Base-by-base conservation (phyloP, 2,113 vertebrate genomes). In the Brachyistius frenatus region DNA sequence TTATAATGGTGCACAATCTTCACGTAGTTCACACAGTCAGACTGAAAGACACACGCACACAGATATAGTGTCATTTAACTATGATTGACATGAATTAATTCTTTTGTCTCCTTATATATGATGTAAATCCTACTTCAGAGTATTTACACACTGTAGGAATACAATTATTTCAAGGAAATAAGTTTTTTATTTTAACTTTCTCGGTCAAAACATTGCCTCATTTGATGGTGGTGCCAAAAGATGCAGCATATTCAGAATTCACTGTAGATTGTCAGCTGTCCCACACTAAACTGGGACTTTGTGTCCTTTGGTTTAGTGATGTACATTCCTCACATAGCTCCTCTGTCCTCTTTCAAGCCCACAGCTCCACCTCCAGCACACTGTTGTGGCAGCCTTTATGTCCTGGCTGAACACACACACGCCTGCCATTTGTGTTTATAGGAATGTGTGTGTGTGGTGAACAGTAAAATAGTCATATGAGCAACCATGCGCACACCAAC, bases 1-100 rank as follows among this genome's bases (percentile, higher is more conserved):
- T 99, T 99, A 71, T 95, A 99, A 80, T 92, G 89, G 39, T 99
- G 98, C 49, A 99, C 93, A 32, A 99, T 84, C 92, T 99, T 99
- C 92, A 99, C 95, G 0, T 98, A 99, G 89, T 99, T 99, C 93
- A 99, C 97, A 83, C 98, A 99, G 87, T 99, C 98, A 0, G 93
- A 94, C 98, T 99, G 90, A 56, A 81, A 76, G 46, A 65, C 11
- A 75, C 23, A 91, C 9, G 80, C 32, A 83, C 37, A 78, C 2
- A 68, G 13, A 37, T 3, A 70, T 16, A 52, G 1, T 46, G 36
- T 69, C 4, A 32, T 14, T 74, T 65, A 58, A n/a, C n/a, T 15
- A 52, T 1, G 44, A 46, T 46, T 7, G 7, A 46, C 7, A 46
- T 46, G 11, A 7, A 7, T 46, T 46, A 2, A 23, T 23, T 41